Evolutionary conservation across 2,888 invertebrate species (phyloP).

Genomic region (Drosophila borborema): DNA sequence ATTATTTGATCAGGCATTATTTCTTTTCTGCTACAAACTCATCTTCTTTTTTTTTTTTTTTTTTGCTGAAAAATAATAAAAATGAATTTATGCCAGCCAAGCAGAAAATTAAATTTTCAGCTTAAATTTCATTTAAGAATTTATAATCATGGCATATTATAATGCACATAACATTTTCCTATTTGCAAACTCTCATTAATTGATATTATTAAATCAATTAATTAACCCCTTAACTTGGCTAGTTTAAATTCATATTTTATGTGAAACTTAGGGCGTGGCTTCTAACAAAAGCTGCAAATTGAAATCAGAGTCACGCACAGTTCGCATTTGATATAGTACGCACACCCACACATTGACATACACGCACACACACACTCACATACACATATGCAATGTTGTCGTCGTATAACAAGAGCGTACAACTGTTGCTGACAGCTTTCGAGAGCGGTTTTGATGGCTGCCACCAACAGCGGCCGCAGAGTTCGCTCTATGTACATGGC

Average conservation of each 20-base stretch:
- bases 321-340: slow-evolving; percentile 35
- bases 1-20: slow-evolving; percentile 31
- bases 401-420: slow-evolving; percentile 44
- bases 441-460: slow-evolving; percentile 53
- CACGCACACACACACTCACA: slow-evolving; percentile 8
- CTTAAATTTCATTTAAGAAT: not conserved
- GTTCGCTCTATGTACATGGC: slow-evolving; percentile 5
- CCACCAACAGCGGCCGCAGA: slow-evolving; percentile 49
- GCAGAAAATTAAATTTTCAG: slow-evolving; percentile 52
- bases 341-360: slow-evolving; percentile 1
- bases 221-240: slow-evolving; percentile 24
- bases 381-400: slow-evolving; percentile 38
- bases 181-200: not conserved
- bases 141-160: not conserved
- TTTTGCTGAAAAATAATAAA: slow-evolving; percentile 11
- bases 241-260: slow-evolving; percentile 43
- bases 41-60: not conserved
- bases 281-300: slow-evolving; percentile 57
- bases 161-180: too few relatives aligned
- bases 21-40: not conserved
- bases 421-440: slow-evolving; percentile 74
- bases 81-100: slow-evolving; percentile 44
- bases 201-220: slow-evolving; percentile 20
- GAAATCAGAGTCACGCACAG: slow-evolving; percentile 64
- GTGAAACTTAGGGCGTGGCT: slow-evolving; percentile 11